Evolutionary conservation across 2,113 vertebrate genomes (phyloP).

Genomic region (Macrotis lagotis): DNA sequence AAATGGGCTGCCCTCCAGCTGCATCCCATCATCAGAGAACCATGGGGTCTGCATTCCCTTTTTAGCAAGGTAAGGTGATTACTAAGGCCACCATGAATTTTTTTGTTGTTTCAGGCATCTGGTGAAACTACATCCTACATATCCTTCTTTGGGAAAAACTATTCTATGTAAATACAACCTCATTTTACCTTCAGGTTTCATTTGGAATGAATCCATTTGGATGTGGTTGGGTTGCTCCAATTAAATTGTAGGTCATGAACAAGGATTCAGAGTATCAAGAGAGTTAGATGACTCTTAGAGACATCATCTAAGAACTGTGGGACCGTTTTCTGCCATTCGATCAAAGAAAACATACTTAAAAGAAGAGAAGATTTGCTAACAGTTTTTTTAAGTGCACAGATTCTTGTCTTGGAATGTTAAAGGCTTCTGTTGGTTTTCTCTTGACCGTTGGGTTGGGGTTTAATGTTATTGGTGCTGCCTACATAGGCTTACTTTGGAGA

Average conservation of each 20-base stretch:
- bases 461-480: not conserved
- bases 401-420: not conserved
- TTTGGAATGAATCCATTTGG: not conserved
- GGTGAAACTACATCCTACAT: not conserved
- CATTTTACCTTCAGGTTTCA: not conserved
- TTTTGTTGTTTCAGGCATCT: not conserved
- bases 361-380: not conserved
- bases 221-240: not conserved
- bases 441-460: not conserved
- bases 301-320: not conserved
- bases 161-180: not conserved
- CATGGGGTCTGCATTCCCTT: not conserved
- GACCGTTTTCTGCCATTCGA: not conserved
- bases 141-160: not conserved
- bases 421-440: not conserved
- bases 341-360: not conserved
- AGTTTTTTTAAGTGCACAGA: not conserved
- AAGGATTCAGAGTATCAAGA: not conserved
- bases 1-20: not conserved
- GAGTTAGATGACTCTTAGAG: not conserved
- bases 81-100: not conserved
- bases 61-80: not conserved
- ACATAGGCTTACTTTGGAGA: not conserved
- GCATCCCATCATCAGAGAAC: not conserved
- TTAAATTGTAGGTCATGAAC: not conserved